Percentiles rank a stretch among this genome's conserved stretches.
Conservation (phyloP, 2,888 invertebrate genomes). For the Euzetes globulus region DNA sequence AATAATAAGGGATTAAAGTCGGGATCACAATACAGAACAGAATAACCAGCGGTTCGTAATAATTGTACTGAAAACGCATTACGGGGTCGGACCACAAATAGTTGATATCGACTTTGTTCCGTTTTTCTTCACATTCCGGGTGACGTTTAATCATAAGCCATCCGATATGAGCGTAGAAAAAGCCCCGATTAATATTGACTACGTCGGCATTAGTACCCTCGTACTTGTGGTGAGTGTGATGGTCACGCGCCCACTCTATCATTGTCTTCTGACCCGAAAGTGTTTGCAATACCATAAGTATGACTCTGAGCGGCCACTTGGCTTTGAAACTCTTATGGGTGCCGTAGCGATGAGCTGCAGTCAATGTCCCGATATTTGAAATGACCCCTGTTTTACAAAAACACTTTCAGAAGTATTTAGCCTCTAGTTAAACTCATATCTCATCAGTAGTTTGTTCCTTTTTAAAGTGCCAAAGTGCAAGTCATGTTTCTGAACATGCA, state of each 20-base stretch:
- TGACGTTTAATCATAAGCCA: slow-evolving; percentile 31
- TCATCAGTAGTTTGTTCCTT: too few relatives aligned
- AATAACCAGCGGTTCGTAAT: neutral
- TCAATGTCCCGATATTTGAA: slow-evolving; percentile 30
- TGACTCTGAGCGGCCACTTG: slow-evolving; percentile 4
- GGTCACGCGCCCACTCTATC: slow-evolving; percentile 22
- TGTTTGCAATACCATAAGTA: slow-evolving; percentile 15
- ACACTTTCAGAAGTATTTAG: too few relatives aligned
- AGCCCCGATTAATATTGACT: slow-evolving; percentile 30
- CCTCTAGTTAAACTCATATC: too few relatives aligned
- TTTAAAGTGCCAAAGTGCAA: too few relatives aligned
- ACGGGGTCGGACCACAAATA: slow-evolving; percentile 15
- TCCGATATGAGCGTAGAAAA: slow-evolving; percentile 34
- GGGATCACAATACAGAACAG: neutral
- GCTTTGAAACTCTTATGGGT: slow-evolving; percentile 29
- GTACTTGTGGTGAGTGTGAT: slow-evolving; percentile 30
- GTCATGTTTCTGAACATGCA: too few relatives aligned
- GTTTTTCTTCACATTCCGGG: slow-evolving; percentile 17
- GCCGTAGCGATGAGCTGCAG: slow-evolving; percentile 25
- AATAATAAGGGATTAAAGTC: neutral
- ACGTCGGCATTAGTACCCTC: slow-evolving; percentile 25
- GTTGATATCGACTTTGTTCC: neutral
- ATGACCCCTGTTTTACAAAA: too few relatives aligned
- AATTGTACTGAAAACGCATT: slow-evolving; percentile 17
- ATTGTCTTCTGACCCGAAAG: slow-evolving; percentile 16